Base-by-base conservation (phyloP, 1,140 invertebrate species). In the Dinothrombium tinctorium region DNA sequence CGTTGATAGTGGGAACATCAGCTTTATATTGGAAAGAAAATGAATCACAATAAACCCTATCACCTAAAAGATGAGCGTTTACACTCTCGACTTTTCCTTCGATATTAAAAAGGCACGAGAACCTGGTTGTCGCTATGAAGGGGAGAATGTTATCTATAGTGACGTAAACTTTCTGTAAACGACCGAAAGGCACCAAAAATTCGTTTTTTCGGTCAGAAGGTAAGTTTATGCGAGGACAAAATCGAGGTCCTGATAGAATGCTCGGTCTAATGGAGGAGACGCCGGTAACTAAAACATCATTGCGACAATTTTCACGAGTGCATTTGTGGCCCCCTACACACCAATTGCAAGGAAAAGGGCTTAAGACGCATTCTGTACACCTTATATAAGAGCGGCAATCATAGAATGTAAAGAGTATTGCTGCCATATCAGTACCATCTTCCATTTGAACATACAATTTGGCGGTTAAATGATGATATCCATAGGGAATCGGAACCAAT, bases 261-360 rank as follows among this genome's bases (percentile, higher is more conserved):
- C 81, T 86, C 23, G 82, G 81, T 11, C 84, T 82, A 59, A 77
- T 73, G 58, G 43, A 46, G 23, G 75, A 84, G 24, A 89, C 69
- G 39, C 86, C 86, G 26, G 83, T 90, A 28, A 95, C 81, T 33
- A 94, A 64, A 43, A 89, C 84, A 57, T 92, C 83, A 61, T 89
- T 89, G 26, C 80, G 66, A 54, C 82, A 87, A 57, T 94, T 92
- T 58, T 89, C 81, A 4, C 92, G 82, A 1, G 86, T 94, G 56
- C 89, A 95, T 21, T 82, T 67, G 59, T 94, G 86, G n/a, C 81
- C 83, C 54, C 89, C 82, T 3, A 94, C 84, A 61, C 87, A 95
- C 84, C 84, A 90, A 59, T 89, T 82, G 54, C 84, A 90, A 0
- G 83, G 84, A 55, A 87, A 90, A 15, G 73, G 74, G 2, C 82